Percentiles rank a stretch among this genome's conserved stretches.
Conservation (phyloP, 2,888 invertebrate genomes). For the Hymenopus coronatus region DNA sequence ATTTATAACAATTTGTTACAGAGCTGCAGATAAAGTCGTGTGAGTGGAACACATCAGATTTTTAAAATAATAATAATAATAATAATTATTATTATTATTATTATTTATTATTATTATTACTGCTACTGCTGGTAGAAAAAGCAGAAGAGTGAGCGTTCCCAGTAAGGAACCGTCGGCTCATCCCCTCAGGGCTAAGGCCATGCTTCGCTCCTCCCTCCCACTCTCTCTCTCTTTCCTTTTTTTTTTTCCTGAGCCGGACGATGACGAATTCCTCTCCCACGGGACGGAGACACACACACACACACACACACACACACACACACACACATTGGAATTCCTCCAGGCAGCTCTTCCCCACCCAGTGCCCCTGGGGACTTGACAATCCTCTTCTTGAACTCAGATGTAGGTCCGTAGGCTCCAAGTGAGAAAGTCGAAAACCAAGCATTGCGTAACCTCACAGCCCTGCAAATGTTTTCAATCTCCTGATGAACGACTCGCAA, state of each 20-base stretch:
- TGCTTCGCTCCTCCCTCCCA: background rate
- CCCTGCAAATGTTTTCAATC: too few relatives aligned
- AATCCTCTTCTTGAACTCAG: background rate
- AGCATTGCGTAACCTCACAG: too few relatives aligned
- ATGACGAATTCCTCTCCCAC: slow-evolving; percentile 19
- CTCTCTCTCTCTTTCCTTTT: too few relatives aligned
- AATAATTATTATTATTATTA: too few relatives aligned
- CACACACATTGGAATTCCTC: background rate
- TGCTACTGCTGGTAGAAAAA: too few relatives aligned
- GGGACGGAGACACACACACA: background rate
- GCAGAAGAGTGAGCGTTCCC: background rate
- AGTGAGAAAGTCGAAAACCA: too few relatives aligned
- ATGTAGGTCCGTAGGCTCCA: background rate
- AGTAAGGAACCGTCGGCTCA: background rate
- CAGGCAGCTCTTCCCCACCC: background rate
- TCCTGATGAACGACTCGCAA: too few relatives aligned
- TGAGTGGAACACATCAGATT: too few relatives aligned
- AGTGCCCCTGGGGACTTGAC: background rate
- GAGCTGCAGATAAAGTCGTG: too few relatives aligned
- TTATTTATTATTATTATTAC: too few relatives aligned
- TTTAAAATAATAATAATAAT: too few relatives aligned
- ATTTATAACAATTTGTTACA: too few relatives aligned
- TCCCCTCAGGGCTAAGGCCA: background rate
- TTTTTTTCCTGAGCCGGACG: background rate
- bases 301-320: background rate